Base-by-base conservation (phyloP, 2,888 invertebrate genomes). In the Stenchaetothrips biformis region DNA sequence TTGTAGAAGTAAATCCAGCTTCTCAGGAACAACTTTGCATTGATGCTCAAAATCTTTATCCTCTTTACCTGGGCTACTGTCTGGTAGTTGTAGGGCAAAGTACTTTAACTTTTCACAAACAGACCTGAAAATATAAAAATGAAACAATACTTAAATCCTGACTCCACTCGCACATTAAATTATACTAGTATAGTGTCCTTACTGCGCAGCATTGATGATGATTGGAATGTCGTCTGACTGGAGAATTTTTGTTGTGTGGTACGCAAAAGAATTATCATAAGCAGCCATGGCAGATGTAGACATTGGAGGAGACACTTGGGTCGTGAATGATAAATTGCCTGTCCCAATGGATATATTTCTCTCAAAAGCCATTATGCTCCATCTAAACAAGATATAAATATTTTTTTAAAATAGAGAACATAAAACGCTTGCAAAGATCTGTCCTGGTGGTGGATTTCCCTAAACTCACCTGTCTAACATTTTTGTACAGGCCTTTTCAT, bases 401-500 rank as follows among this genome's bases (percentile, higher is more conserved):
- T 78, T 78, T 78, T 78, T 78, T 78, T 78, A 25, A 27, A 9
- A 78, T n/a, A 21, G 1, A 37, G 11, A 77, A 16, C 6, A 53
- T 53, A 37, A 77, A 78, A 3, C 78, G 2, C 16, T 77, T 77
- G 7, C 13, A n/a, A 21, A 16, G 77, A 13, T 16, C 3, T 77
- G 27, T n/a, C 18, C 18, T 18, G 3, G 27, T 18, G 3, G 6
- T 37, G 13, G 37, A 79, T 37, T 49, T n/a, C 1, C 27, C 48
- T n/a, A 81, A 27, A 62, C 84, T 84, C 84, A 92, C 92, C 98
- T 93, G 87, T 98, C 98, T 79, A 99, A 89, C 95, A 98, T 98
- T 89, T 97, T 98, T 80, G 97, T 97, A 85, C 97, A 95, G n/a
- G 98, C 97, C 84, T 95, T 93, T 87, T 98, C 98, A 86, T 98